These are phyloP conservation scores for Lampris megalopsis DNA, from an alignment of 2,113 vertebrate genomes.

Conservation along the genomic window DNA sequence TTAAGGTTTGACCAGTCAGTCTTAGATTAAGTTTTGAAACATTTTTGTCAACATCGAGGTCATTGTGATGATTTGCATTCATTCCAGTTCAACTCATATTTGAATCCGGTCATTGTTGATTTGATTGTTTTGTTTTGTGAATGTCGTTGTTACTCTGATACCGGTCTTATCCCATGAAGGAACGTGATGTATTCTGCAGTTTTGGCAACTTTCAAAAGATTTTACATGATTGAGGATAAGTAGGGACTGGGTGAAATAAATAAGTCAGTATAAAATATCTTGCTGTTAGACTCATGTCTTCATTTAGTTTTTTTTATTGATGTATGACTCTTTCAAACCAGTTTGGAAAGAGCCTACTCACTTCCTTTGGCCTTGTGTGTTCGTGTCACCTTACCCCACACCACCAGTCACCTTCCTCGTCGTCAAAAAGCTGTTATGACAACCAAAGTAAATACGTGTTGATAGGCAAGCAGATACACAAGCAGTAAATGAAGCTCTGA, in stretches of 20 bases:
- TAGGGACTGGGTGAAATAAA: conserved; percentile 26
- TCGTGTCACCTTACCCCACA: conserved; percentile 4
- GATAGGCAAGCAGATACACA: background rate
- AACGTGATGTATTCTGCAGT: background rate
- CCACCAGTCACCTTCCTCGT: background rate
- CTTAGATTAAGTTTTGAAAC: background rate
- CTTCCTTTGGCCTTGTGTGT: conserved; percentile 55
- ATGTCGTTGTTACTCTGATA: background rate
- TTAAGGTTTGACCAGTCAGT: background rate
- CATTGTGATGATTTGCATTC: background rate
- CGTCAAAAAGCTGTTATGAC: conserved; percentile 62
- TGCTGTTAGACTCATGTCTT: conserved; percentile 38
- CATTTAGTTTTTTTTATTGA: conserved; percentile 5
- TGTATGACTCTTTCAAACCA: conserved; percentile 15
- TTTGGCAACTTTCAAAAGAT: conserved; percentile 1
- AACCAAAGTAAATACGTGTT: conserved; percentile 48
- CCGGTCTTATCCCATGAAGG: background rate
- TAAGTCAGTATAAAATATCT: conserved; percentile 14
- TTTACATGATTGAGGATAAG: background rate
- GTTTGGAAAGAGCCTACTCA: conserved; percentile 16
- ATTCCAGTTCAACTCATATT: background rate
- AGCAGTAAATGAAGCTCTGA: background rate
- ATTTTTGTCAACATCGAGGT: background rate
- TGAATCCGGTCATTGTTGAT: background rate
- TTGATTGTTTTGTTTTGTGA: background rate